Base-by-base conservation (phyloP, 2,797 vertebrate genomes). In the Tenualosa ilisha region DNA sequence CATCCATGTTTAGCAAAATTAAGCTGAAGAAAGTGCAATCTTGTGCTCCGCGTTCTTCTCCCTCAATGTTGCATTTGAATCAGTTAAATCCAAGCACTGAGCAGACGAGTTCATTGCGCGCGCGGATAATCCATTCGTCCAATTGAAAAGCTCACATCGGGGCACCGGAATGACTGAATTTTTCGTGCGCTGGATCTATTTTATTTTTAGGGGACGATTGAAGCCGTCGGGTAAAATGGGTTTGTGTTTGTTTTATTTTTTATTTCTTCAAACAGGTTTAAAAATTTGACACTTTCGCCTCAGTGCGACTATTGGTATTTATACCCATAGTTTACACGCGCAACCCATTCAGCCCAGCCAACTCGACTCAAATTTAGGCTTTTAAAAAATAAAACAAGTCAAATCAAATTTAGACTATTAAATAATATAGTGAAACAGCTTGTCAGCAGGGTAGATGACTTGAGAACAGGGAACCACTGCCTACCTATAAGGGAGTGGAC, bases 1-100 rank as follows among this genome's bases (percentile, higher is more conserved):
- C 93, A 72, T 97, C 96, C 96, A 97, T 96, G 49, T 81, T 86
- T 82, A 37, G 88, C 84, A 17, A 46, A 54, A 81, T 54, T 81
- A 37, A 83, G 49, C 1, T 9, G 17, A 53, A 54, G 40, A 20
- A 75, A 46, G 43, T 46, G 81, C 6, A 31, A 56, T n/a, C 22
- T 43, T 37, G 13, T 26, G 65, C 17, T 79, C 72, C 43, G 37
- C 7, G 15, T 17, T 79, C 72, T 46, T 85, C 82, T 86, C 50
- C 5, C 59, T 86, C 79, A 54, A 51, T 79, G 81, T 24, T 22
- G 53, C 85, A 84, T 83, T 82, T 86, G 85, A 88, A 22, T 79
- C 85, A 84, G 56, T 87, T 87, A 59, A 37, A 81, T 50, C 81
- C 81, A 51, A 40, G 24, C 49, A n/a, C 68, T 59, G 82, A 81